A percentile compares a stretch with the other conserved stretches of the same genome.
Evolutionary conservation across 2,113 vertebrate genomes (phyloP).

Genomic region (Hystrix brachyura): DNA sequence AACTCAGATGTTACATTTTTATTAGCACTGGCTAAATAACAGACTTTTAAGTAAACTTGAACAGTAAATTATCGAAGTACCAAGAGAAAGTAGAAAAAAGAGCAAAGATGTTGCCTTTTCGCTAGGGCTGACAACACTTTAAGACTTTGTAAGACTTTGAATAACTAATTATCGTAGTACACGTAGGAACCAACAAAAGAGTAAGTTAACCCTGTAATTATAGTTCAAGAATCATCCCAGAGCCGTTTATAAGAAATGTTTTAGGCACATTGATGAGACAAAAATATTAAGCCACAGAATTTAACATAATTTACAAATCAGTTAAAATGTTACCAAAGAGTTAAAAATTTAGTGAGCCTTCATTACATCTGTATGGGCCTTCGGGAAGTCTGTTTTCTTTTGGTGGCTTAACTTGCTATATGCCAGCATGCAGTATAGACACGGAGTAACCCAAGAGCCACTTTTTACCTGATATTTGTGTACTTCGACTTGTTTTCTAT

Average conservation of each 20-base stretch:
- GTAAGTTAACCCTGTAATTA: neutral
- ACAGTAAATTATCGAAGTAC: neutral
- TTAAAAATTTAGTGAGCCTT: neutral
- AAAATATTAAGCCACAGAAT: neutral
- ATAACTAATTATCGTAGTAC: neutral
- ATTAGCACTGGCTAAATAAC: neutral
- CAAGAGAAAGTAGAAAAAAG: neutral
- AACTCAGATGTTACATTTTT: neutral
- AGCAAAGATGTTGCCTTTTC: neutral
- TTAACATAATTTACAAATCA: neutral
- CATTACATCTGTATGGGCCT: neutral
- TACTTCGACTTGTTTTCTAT: neutral
- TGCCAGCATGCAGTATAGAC: neutral
- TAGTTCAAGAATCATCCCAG: neutral
- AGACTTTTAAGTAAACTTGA: neutral
- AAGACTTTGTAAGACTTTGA: neutral
- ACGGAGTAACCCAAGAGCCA: neutral
- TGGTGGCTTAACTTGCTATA: neutral
- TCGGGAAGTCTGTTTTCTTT: neutral
- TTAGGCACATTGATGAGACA: neutral
- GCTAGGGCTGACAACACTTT: neutral
- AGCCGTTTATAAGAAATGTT: neutral
- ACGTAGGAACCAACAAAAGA: neutral
- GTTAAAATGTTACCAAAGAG: neutral
- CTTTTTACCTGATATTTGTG: neutral